These are phyloP conservation scores for Amblyopsis rosae DNA, from an alignment of 2,113 vertebrate species.

Conservation along the genomic window DNA sequence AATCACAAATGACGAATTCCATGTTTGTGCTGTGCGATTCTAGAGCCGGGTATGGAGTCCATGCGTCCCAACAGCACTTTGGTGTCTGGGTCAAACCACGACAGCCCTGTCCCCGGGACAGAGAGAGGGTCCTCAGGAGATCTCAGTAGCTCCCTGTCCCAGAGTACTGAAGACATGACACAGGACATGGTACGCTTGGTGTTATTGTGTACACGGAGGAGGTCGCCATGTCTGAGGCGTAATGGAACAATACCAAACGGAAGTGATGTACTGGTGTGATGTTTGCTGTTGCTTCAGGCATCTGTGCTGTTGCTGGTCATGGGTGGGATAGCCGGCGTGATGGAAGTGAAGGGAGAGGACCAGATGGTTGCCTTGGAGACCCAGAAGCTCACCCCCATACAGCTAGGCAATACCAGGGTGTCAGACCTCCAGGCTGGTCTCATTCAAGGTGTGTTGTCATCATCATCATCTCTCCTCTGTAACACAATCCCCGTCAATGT, in stretches of 20 bases:
- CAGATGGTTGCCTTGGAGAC: conserved; percentile 82
- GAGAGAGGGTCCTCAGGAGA: conserved; percentile 80
- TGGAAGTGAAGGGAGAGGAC: conserved; percentile 85
- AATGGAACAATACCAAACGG: too few relatives aligned
- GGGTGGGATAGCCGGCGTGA: conserved; percentile 75
- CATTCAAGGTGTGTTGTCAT: conserved; percentile 68
- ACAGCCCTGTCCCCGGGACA: conserved; percentile 75
- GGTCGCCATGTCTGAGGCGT: too few relatives aligned
- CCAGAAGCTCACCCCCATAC: conserved; percentile 77
- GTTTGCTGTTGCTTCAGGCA: conserved; percentile 72
- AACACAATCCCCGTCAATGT: too few relatives aligned
- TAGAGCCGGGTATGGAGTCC: conserved; percentile 85
- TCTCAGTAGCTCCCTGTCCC: conserved; percentile 85
- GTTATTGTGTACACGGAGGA: neutral
- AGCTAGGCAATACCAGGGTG: conserved; percentile 82
- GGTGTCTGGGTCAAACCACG: conserved; percentile 49
- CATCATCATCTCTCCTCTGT: too few relatives aligned
- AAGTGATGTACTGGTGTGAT: too few relatives aligned
- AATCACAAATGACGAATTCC: neutral
- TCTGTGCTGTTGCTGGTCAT: conserved; percentile 86
- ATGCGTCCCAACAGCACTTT: conserved; percentile 70
- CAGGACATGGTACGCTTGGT: conserved; percentile 79
- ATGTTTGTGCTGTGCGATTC: conserved; percentile 31
- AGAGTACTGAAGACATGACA: conserved; percentile 80
- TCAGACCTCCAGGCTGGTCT: conserved; percentile 81